Percentiles rank a stretch among this genome's conserved stretches.
Evolutionary conservation across 2,888 invertebrate species (phyloP).

Genomic region (Tinea semifulvella): DNA sequence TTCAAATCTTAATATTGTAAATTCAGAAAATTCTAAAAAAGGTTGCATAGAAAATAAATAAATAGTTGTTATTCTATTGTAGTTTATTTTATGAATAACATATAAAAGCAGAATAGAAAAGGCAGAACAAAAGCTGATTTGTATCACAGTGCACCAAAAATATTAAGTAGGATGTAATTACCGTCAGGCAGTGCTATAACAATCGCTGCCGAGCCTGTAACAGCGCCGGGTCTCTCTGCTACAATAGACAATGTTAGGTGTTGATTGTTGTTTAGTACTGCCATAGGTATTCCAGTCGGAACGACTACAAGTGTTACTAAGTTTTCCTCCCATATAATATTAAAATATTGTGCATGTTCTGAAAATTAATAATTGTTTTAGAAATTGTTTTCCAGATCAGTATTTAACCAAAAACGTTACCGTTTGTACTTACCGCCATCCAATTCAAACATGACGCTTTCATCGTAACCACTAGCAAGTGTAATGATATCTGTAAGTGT

Average conservation of each 20-base stretch:
- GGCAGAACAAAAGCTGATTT: too few relatives aligned
- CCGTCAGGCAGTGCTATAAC: constrained; percentile 23
- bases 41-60: too few relatives aligned
- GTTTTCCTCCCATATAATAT: constrained; percentile 1
- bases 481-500: constrained; percentile 20
- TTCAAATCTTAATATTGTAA: constrained; percentile 32
- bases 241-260: constrained; percentile 24
- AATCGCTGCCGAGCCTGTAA: constrained; percentile 22
- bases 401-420: too few relatives aligned
- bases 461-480: constrained; percentile 25
- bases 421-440: constrained; percentile 25
- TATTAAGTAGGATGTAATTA: neutral
- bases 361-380: constrained; percentile 11
- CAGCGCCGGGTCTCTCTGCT: constrained; percentile 22
- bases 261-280: constrained; percentile 24
- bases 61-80: too few relatives aligned
- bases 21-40: constrained; percentile 39
- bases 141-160: too few relatives aligned
- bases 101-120: too few relatives aligned
- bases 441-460: constrained; percentile 23
- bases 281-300: constrained; percentile 21
- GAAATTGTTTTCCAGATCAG: neutral
- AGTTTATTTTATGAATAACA: too few relatives aligned
- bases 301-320: neutral
- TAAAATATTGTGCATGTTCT: constrained; percentile 17